A percentile compares a stretch with the other conserved stretches of the same genome.
Evolutionary conservation across 2,113 vertebrate genomes (phyloP).

Genomic region (Psittacula cyanocephala): DNA sequence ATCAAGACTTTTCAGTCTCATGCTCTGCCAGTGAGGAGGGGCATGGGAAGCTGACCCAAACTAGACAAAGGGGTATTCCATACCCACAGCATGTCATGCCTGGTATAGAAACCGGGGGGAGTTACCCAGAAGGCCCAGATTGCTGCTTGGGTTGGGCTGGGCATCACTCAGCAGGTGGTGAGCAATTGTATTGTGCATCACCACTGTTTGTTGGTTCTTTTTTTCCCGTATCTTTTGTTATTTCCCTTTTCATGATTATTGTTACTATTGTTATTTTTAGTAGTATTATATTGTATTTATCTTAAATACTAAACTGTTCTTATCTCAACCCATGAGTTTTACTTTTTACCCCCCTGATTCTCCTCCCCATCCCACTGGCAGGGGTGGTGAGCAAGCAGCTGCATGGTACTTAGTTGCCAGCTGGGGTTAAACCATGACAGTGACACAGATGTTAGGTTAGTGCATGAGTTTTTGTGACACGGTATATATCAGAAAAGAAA

Average conservation of each 20-base stretch:
- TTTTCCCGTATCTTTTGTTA: not conserved
- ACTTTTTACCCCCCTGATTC: not conserved
- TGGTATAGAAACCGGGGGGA: not conserved
- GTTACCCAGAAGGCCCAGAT: not conserved
- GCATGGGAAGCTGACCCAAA: not conserved
- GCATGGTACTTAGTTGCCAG: not conserved
- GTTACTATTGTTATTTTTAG: not conserved
- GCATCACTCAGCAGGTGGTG: not conserved
- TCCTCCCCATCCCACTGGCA: not conserved
- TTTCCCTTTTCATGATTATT: not conserved
- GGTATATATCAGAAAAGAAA: not conserved
- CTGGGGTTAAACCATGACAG: not conserved
- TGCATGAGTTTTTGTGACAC: fast-evolving
- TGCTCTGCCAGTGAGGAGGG: not conserved
- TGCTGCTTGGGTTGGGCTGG: not conserved
- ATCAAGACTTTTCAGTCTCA: not conserved
- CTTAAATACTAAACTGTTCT: not conserved
- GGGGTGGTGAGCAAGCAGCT: not conserved
- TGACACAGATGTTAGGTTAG: not conserved
- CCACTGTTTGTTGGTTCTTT: not conserved
- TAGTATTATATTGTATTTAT: not conserved
- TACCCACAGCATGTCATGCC: not conserved
- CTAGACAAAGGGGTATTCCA: not conserved
- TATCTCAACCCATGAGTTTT: not conserved
- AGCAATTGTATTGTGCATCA: not conserved